Evolutionary conservation across 2,888 invertebrate genomes (phyloP), one percentile per base, ranked within the genome.

Genomic region (Endotricha flammealis): DNA sequence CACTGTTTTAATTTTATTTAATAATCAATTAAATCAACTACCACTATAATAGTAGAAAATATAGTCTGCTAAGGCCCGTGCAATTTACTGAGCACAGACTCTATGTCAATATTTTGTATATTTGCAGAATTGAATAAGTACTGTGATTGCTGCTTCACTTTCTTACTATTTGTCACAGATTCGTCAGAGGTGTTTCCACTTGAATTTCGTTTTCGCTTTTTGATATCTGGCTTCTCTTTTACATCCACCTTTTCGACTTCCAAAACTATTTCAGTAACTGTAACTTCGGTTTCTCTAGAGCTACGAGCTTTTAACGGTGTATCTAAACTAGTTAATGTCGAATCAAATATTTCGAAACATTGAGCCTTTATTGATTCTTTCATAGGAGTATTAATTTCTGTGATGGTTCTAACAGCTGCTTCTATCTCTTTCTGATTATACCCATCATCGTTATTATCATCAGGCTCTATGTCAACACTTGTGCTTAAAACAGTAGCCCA

Each of bases 61-160:
- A 23, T 9, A 8, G 10, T 6, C 12, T 42, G 39, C 51, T 71
- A 83, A 29, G 80, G 77, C 13, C 87, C 87, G 48, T 87, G 87
- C 32, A 87, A 56, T 52, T 85, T 82, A 53, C 65, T 78, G 22
- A 87, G 56, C 33, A 87, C 80, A 10, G 80, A 66, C 56, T 87
- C 87, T 34, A 87, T 87, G 57, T 86, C 87, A 33, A 87, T 75
- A 53, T 86, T 73, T 54, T 79, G 74, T 49, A 81, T 80, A 47
- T 73, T 78, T 24, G 76, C 65, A 4, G 80, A 64, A 48, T 69
- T 66, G 9, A 81, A 61, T 42, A 81, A 55, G 46, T 72, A 74
- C 35, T 73, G 64, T 3, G 76, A 47, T 32, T 81, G 77, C 4
- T 72, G 53, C 50, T 78, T 83, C 1, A 59, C 50, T 51, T 66